Percentiles rank a stretch among this genome's conserved stretches.
These are phyloP conservation scores for Sicus ferrugineus DNA, from an alignment of 2,888 invertebrate species.

Conservation along the genomic window DNA sequence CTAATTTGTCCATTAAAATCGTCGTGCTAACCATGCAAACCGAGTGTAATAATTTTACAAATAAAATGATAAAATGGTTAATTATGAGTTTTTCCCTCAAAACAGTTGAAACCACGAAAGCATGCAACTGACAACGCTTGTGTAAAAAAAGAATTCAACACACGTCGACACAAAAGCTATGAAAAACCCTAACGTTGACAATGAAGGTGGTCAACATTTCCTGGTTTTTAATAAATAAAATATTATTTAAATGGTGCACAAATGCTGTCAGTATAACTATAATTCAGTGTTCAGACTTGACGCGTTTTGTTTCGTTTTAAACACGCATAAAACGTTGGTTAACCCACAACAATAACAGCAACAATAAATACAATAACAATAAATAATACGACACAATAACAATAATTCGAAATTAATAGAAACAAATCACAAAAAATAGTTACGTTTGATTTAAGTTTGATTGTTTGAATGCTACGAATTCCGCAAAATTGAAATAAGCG, in stretches of 20 bases:
- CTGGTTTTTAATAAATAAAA: background rate
- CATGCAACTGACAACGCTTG: background rate
- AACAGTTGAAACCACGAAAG: background rate
- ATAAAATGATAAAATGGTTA: background rate
- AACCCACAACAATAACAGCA: slow-evolving; percentile 21
- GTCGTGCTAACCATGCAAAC: background rate
- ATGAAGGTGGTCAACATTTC: background rate
- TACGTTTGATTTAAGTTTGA: too few species aligned
- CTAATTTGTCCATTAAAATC: background rate
- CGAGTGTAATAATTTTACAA: background rate
- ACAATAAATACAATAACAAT: background rate
- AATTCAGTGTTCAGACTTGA: slow-evolving; percentile 32
- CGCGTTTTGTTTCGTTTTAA: slow-evolving; percentile 22
- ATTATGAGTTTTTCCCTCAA: background rate
- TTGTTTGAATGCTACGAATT: too few species aligned
- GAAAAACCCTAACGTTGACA: background rate
- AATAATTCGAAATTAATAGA: background rate
- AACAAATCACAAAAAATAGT: background rate
- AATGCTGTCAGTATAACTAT: slow-evolving; percentile 21
- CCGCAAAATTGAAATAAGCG: too few species aligned
- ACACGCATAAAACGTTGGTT: slow-evolving; percentile 39
- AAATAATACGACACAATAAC: too few species aligned
- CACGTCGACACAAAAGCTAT: slow-evolving; percentile 8
- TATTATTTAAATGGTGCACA: background rate
- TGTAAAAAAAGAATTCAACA: too few species aligned